Evolutionary conservation across 2,797 vertebrate species (phyloP).

Genomic region (Sebastes taczanowskii): DNA sequence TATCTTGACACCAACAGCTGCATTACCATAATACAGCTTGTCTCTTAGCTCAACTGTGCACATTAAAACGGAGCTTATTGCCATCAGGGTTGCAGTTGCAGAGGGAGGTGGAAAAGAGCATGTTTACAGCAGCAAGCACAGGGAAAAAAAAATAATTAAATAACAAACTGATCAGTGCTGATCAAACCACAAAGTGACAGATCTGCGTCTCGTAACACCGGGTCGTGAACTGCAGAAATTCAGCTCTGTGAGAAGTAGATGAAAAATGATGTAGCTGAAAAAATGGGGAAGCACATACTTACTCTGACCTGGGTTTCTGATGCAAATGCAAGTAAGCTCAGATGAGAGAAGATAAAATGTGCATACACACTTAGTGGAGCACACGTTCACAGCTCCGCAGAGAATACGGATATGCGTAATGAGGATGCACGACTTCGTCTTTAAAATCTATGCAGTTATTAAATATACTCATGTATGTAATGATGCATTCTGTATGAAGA

Average conservation of each 20-base stretch:
- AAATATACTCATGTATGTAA: background rate
- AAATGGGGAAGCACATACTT: background rate
- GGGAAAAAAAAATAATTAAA: background rate
- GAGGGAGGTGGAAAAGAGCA: constrained; percentile 43
- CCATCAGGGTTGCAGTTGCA: constrained; percentile 35
- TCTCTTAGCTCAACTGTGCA: constrained; percentile 16
- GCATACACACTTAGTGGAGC: background rate
- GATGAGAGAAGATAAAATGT: background rate
- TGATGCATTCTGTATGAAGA: background rate
- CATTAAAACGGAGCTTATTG: constrained; percentile 22
- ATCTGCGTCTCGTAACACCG: constrained; percentile 5
- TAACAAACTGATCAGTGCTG: constrained; percentile 10
- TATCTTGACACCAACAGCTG: background rate
- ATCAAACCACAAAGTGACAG: constrained; percentile 38
- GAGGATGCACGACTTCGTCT: background rate
- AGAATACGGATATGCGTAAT: background rate
- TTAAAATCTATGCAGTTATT: background rate
- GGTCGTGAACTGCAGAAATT: constrained; percentile 12
- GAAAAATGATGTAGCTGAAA: background rate
- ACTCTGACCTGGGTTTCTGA: constrained; percentile 3
- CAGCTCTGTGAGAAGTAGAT: background rate
- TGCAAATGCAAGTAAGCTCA: constrained; percentile 39
- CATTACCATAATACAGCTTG: constrained; percentile 29
- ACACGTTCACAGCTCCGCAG: background rate
- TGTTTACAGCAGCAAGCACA: constrained; percentile 33